Evolutionary conservation across 2,888 invertebrate species (phyloP), one percentile per base, ranked within the genome.

Genomic region (Dinocampus coccinellae): DNA sequence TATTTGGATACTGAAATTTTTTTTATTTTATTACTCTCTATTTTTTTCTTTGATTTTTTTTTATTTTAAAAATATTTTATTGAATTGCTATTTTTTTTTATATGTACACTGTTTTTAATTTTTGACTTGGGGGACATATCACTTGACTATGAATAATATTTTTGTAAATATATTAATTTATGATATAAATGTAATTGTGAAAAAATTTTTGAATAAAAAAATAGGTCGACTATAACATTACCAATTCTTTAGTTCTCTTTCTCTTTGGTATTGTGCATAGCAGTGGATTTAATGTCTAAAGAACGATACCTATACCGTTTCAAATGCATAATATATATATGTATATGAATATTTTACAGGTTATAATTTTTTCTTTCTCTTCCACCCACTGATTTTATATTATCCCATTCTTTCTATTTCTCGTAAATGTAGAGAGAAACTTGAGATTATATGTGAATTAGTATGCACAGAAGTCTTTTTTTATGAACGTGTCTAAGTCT

Each of bases 401-500:
- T 55, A 55, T 55, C 24, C 22, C 26, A 24, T 26, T 55, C 24
- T 55, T 55, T 10, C n/a, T n/a, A n/a, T 55, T 26, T 22, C 24
- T 11, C 22, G 10, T 55, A 55, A 24, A 24, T 22, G 24, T 55
- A 55, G 10, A 26, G 55, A 55, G 55, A 22, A 55, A 26, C 55
- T 11, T 13, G 55, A 24, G 22, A 55, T 55, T 55, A 55, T 55
- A 26, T 55, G 24, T 24, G 55, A 13, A 55, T 55, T 55, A 55
- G 55, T 55, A 55, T 55, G 55, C 55, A 22, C 26, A 47, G 55
- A 55, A 55, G 55, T 11, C 24, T 26, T n/a, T 55, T 26, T 22
- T 55, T 55, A 55, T 24, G n/a, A 55, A 55, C 24, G 55, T 47
- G 47, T 55, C 55, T 13, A 55, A 55, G 55, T 55, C 24, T 47